Evolutionary conservation across 2,113 vertebrate genomes (phyloP).

Genomic region (Microcebus lehilahytsara): DNA sequence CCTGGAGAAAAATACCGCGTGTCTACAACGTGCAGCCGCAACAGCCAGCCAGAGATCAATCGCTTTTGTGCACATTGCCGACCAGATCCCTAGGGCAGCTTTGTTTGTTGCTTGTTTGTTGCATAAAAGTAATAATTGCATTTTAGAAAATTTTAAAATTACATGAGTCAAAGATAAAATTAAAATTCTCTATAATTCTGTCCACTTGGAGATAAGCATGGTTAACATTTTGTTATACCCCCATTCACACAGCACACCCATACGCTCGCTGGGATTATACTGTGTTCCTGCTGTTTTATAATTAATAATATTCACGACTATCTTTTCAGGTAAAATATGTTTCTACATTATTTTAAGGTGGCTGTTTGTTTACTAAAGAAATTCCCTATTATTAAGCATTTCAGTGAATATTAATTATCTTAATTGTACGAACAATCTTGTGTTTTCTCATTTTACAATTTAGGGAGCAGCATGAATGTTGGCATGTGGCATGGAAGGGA

Average conservation of each 20-base stretch:
- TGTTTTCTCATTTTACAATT: background rate
- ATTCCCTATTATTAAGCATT: background rate
- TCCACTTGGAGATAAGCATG: background rate
- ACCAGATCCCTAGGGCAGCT: background rate
- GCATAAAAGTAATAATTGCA: background rate
- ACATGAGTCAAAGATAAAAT: background rate
- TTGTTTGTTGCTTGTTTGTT: background rate
- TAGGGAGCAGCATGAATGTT: background rate
- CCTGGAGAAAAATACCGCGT: conserved; percentile 24
- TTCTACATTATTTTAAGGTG: conserved; percentile 2
- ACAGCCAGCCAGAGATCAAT: conserved; percentile 14
- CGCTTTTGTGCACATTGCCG: background rate
- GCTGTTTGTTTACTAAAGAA: background rate
- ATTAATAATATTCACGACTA: background rate
- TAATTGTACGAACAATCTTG: background rate
- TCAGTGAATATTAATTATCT: background rate
- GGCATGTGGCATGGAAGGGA: background rate
- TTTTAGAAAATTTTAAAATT: background rate
- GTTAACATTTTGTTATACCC: background rate
- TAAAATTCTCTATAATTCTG: background rate
- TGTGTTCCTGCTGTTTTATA: background rate
- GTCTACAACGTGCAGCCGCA: background rate
- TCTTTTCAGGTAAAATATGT: background rate
- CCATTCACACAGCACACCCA: background rate
- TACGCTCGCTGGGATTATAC: background rate